A percentile compares a stretch with the other conserved stretches of the same genome.
Conservation (phyloP, 2,888 invertebrate genomes). For the Hoplodrina ambigua region DNA sequence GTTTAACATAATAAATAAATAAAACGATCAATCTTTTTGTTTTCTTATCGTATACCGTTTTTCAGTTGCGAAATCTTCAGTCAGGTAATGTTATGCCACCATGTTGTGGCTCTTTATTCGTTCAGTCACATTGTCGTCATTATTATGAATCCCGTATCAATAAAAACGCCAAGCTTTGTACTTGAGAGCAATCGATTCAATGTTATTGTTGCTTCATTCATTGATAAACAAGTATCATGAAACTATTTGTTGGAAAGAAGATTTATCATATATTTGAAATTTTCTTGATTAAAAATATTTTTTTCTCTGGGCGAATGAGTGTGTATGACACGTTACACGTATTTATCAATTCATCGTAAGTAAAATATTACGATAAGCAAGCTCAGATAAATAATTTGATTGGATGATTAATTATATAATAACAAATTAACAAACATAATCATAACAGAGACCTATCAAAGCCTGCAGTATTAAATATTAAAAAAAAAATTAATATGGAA, state of each 20-base stretch:
- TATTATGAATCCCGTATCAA: slow-evolving; percentile 40
- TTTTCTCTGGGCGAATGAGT: background rate
- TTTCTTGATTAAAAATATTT: background rate
- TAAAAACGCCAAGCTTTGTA: slow-evolving; percentile 31
- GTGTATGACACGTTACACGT: background rate
- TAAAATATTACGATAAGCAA: background rate
- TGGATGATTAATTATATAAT: background rate
- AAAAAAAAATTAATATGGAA: too few relatives aligned
- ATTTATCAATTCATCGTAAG: background rate
- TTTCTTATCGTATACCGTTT: slow-evolving; percentile 28
- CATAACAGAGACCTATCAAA: background rate
- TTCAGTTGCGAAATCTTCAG: slow-evolving; percentile 31
- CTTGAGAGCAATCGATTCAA: background rate
- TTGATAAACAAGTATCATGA: slow-evolving; percentile 12
- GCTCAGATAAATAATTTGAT: background rate
- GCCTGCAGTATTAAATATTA: too few relatives aligned
- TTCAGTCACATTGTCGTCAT: slow-evolving; percentile 33
- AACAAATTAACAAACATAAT: background rate
- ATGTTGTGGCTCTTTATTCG: background rate
- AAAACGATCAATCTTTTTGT: background rate
- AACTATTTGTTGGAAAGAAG: background rate
- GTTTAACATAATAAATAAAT: too few relatives aligned
- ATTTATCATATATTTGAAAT: background rate
- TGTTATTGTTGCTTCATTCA: slow-evolving; percentile 16
- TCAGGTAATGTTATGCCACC: slow-evolving; percentile 7